Evolutionary conservation across 53 echinoderm and acorn worm genomes (phyloP).

Genomic region (Stichopus horrens): DNA sequence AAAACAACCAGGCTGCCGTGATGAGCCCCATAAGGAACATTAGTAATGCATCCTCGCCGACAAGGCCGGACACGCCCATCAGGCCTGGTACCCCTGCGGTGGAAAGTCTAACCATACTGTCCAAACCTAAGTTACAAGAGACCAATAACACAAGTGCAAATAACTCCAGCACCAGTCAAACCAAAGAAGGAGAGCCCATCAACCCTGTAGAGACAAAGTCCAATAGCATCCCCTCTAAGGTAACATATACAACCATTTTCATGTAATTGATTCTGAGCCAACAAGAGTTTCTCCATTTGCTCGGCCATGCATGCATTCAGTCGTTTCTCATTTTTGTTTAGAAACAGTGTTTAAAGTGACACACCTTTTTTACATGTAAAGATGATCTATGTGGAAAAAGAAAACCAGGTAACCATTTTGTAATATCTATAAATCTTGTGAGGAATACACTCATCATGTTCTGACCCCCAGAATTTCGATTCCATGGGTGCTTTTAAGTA

Average conservation of each 20-base stretch:
- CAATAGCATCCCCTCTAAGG: constrained; percentile 67
- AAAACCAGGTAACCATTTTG: no score
- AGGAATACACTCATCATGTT: no score
- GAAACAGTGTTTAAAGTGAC: no score
- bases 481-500: no score
- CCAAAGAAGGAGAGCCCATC: constrained; percentile 39
- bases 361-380: no score
- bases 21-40: constrained; percentile 31
- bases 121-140: constrained; percentile 30
- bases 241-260: background rate
- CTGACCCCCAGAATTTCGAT: no score
- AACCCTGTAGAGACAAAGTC: constrained; percentile 64
- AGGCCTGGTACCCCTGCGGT: constrained; percentile 44
- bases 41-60: background rate
- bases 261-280: no score
- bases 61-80: constrained; percentile 53
- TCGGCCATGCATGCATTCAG: no score
- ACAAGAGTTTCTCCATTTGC: no score
- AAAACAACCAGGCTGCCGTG: constrained; percentile 26
- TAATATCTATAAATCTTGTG: no score
- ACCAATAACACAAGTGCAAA: constrained; percentile 47
- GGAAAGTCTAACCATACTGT: constrained; percentile 23
- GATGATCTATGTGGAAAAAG: no score
- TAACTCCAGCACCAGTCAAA: constrained; percentile 43
- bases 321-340: no score